A percentile compares a stretch with the other conserved stretches of the same genome.
Conservation (phyloP, 2,888 invertebrate species). For the Spodoptera exigua region DNA sequence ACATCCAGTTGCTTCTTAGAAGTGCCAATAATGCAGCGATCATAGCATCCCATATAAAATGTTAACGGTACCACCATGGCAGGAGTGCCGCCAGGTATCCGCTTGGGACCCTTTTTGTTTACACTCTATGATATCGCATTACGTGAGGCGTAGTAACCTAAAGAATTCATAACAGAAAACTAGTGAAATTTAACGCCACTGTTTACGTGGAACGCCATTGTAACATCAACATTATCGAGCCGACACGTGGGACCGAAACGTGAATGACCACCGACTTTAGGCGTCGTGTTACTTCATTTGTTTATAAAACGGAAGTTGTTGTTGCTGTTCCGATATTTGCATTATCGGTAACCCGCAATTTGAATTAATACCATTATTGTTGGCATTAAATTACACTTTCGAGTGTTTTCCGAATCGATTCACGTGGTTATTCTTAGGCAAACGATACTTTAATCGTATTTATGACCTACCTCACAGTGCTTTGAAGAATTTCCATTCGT, state of each 20-base stretch:
- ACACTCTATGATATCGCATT: constrained; percentile 49
- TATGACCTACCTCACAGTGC: constrained; percentile 66
- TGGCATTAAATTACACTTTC: constrained; percentile 52
- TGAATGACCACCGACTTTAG: constrained; percentile 55
- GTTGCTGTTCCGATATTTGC: constrained; percentile 41
- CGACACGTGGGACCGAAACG: constrained; percentile 66
- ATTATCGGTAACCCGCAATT: constrained; percentile 24
- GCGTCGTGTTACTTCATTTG: constrained; percentile 46
- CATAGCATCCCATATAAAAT: constrained; percentile 49
- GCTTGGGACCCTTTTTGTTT: constrained; percentile 72
- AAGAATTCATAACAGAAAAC: constrained; percentile 62
- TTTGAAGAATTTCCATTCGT: constrained; percentile 30
- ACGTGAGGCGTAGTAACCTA: constrained; percentile 48
- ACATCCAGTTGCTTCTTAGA: constrained; percentile 52
- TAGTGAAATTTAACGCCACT: constrained; percentile 70
- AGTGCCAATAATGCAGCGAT: constrained; percentile 47
- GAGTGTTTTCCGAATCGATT: constrained; percentile 31
- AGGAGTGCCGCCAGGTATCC: constrained; percentile 75
- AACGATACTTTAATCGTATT: constrained; percentile 41
- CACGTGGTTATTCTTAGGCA: constrained; percentile 35
- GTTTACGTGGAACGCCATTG: constrained; percentile 62
- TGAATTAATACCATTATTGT: constrained; percentile 33
- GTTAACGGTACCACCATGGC: constrained; percentile 55
- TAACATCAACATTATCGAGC: constrained; percentile 53
- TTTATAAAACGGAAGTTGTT: constrained; percentile 45